phyloP scores from a whole-genome alignment of 2,113 vertebrate species.

The Caretta caretta region DNA sequence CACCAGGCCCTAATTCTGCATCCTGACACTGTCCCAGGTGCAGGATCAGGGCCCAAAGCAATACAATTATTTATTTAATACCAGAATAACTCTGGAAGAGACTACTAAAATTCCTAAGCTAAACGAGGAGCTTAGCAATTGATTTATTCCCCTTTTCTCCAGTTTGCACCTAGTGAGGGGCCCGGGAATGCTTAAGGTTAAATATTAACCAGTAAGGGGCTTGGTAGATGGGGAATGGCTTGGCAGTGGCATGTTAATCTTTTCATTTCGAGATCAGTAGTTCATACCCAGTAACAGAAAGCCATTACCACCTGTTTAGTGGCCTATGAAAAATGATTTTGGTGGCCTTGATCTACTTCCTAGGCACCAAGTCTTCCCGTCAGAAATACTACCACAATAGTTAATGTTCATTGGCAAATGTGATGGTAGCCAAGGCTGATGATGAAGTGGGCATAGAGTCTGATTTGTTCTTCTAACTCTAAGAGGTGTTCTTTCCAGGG shows the following conservation, averaged over 20 bases:
- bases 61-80: too few relatives aligned
- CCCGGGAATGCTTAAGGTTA: not conserved
- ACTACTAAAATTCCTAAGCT: not conserved
- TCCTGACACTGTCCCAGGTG: not conserved
- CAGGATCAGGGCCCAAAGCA: not conserved
- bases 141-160: not conserved
- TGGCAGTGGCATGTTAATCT: not conserved
- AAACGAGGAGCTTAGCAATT: not conserved
- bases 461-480: not conserved
- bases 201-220: not conserved
- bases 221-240: not conserved
- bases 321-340: not conserved
- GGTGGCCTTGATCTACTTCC: not conserved
- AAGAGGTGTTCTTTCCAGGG: not conserved
- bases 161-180: not conserved
- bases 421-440: not conserved
- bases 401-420: not conserved
- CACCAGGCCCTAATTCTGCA: not conserved
- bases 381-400: not conserved
- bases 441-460: not conserved
- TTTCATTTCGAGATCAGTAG: not conserved
- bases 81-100: not conserved
- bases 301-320: not conserved
- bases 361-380: not conserved
- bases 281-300: not conserved